Evolutionary conservation across 2,113 vertebrate genomes (phyloP).

Genomic region (Gambusia holbrooki): DNA sequence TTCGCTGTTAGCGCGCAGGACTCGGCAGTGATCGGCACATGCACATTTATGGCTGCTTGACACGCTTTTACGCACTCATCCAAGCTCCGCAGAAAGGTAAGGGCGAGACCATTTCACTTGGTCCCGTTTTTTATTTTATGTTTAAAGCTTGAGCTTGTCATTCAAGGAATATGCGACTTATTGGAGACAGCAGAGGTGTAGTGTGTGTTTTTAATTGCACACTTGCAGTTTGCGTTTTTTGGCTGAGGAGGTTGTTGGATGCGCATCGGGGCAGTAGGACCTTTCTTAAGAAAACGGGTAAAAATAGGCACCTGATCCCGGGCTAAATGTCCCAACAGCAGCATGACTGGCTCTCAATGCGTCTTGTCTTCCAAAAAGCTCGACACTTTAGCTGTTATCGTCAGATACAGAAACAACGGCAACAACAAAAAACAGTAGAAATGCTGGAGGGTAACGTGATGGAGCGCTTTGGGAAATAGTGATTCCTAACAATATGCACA

Average conservation of each 20-base stretch:
- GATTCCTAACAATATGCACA: neutral
- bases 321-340: neutral
- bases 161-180: neutral
- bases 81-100: conserved; percentile 61
- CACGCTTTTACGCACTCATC: conserved; percentile 54
- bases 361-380: too few relatives aligned
- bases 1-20: conserved; percentile 35
- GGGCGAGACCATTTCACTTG: neutral
- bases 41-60: conserved; percentile 54
- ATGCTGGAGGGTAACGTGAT: too few relatives aligned
- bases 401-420: neutral
- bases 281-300: neutral
- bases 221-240: neutral
- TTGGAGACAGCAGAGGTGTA: neutral
- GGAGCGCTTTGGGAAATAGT: neutral
- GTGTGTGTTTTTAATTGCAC: neutral
- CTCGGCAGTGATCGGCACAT: conserved; percentile 17
- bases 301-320: neutral
- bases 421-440: neutral
- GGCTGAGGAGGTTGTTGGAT: neutral
- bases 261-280: neutral
- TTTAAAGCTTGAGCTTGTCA: neutral
- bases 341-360: too few relatives aligned
- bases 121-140: neutral
- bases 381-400: neutral